These are phyloP conservation scores for Vombatus ursinus DNA, from an alignment of 2,113 vertebrate species.

Conservation along the genomic window DNA sequence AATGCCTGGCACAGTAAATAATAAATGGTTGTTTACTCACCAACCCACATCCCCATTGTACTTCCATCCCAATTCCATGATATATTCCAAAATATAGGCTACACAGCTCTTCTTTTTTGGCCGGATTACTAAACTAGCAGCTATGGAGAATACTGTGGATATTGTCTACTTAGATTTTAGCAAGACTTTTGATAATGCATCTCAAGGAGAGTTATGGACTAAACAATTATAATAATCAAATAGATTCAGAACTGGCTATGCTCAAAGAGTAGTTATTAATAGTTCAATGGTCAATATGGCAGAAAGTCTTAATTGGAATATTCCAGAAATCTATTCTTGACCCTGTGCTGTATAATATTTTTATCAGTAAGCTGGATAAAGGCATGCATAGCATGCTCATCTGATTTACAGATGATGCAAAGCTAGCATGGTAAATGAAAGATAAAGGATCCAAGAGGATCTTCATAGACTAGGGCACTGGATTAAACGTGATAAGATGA, in stretches of 20 bases:
- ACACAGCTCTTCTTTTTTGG: background rate
- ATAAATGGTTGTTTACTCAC: background rate
- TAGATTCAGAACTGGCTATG: background rate
- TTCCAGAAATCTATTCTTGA: background rate
- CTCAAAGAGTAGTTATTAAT: background rate
- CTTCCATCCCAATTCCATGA: background rate
- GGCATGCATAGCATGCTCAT: background rate
- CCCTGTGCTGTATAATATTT: background rate
- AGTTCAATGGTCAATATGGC: background rate
- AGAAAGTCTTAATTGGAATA: background rate
- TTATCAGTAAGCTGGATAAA: background rate
- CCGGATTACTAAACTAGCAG: background rate
- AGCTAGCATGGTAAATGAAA: background rate
- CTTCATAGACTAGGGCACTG: background rate
- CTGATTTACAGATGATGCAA: background rate
- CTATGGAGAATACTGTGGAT: background rate
- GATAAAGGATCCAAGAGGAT: background rate
- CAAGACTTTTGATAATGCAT: background rate
- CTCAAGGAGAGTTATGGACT: background rate
- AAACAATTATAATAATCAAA: background rate
- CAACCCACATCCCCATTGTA: background rate
- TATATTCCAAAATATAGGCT: background rate
- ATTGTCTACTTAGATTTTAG: background rate
- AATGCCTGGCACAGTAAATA: background rate
- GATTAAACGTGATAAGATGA: background rate